Base-by-base conservation (phyloP, 2,888 invertebrate genomes). In the Alcis repandata region DNA sequence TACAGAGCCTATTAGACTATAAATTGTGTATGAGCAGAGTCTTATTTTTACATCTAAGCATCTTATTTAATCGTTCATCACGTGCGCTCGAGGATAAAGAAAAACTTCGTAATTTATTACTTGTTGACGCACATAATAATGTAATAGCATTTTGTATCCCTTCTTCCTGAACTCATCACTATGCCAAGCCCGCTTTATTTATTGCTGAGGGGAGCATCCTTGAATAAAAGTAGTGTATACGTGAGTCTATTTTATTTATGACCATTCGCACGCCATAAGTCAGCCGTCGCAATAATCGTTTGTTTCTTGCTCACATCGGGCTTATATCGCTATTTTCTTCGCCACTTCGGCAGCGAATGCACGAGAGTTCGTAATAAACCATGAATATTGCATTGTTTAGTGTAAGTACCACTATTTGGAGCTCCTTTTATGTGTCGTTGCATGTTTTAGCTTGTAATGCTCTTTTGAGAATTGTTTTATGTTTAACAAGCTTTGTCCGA, bases 211-310 rank as follows among this genome's bases (percentile, higher is more conserved):
- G 65, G 58, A 48, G 20, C 52, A 52, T 52, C 51, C 63, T 57
- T 59, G 56, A 67, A 67, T 62, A 57, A 61, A 58, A 66, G 49
- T 61, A 61, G 65, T 66, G 51, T 33, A 60, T 54, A 67, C 67
- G 69, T 65, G 61, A 72, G 71, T 70, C 73, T 71, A 60, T 56
- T 52, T 64, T 69, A 71, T 68, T 73, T 73, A 73, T 63, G 69
- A 70, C 72, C 69, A 69, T 74, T 77, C 73, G 68, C 74, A 67
- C 71, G 75, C 79, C 72, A 78, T 80, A 85, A 83, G 84, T 82
- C 84, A 83, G 77, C 74, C 83, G 81, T 81, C 81, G 71, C 80
- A 74, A 82, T 85, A 80, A 84, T 83, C 80, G 82, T 83, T 84
- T 83, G 80, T 84, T 83, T 80, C 77, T 72, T 75, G 78, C 79